Conservation (phyloP, 2,888 invertebrate genomes). For the Pseudanteris insignis region DNA sequence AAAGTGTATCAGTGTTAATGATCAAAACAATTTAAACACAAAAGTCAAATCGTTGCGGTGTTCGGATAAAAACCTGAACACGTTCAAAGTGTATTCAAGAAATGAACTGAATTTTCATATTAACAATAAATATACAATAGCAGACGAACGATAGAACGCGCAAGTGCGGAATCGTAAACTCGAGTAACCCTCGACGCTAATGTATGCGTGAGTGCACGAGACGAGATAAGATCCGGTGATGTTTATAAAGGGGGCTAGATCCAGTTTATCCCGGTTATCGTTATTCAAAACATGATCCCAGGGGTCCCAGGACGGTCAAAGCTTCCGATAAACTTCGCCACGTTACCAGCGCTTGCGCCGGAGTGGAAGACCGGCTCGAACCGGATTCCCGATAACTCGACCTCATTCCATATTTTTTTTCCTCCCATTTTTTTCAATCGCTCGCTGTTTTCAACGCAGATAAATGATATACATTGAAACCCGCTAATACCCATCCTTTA, state of each 20-base stretch:
- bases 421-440: slow-evolving; percentile 7
- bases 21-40: no score
- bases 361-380: slow-evolving; percentile 20
- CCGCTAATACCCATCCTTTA: no score
- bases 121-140: no score
- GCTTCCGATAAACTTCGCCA: slow-evolving; percentile 52
- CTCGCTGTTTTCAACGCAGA: slow-evolving; percentile 20
- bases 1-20: no score
- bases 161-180: slow-evolving; percentile 26
- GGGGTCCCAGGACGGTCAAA: slow-evolving; percentile 55
- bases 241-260: slow-evolving; percentile 36
- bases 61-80: no score
- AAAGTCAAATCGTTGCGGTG: no score
- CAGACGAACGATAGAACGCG: neutral
- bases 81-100: no score
- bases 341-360: slow-evolving; percentile 23
- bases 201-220: slow-evolving; percentile 17
- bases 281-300: slow-evolving; percentile 53
- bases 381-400: slow-evolving; percentile 36
- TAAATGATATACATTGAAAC: slow-evolving; percentile 23
- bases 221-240: slow-evolving; percentile 19
- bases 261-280: slow-evolving; percentile 61
- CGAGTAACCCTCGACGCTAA: slow-evolving; percentile 42
- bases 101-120: no score
- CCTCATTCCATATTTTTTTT: slow-evolving; percentile 32